These are phyloP conservation scores for Neolamprologus toae DNA, from an alignment of 2,113 vertebrate genomes.

Conservation along the genomic window DNA sequence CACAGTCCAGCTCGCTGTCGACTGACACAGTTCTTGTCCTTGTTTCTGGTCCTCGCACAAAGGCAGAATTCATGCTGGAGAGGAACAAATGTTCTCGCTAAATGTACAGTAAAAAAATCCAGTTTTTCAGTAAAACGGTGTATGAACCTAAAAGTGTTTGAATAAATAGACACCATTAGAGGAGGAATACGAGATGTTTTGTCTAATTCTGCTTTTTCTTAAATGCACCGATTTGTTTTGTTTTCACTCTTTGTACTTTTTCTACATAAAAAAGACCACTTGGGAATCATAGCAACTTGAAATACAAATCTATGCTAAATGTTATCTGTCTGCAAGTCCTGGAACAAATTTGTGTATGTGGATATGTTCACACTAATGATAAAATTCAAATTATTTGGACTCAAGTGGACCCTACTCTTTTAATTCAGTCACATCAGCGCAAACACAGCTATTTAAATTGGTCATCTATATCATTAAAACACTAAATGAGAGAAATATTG, in stretches of 20 bases:
- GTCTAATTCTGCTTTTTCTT: not conserved
- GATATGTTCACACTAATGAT: not conserved
- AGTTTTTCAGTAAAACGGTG: not conserved
- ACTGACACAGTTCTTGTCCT: not conserved
- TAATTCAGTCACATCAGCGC: not conserved
- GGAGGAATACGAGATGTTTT: not conserved
- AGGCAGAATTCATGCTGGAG: not conserved
- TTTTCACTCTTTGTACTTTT: not conserved
- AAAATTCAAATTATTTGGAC: not conserved
- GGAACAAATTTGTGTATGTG: not conserved
- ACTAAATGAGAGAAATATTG: rapidly evolving
- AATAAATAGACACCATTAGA: not conserved
- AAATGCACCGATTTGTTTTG: rapidly evolving
- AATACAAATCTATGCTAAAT: not conserved
- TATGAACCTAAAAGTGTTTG: not conserved
- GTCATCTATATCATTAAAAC: not conserved
- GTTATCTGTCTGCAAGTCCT: not conserved
- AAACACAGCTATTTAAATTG: not conserved
- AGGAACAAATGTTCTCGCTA: not conserved
- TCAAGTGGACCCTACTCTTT: rapidly evolving
- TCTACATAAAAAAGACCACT: not conserved
- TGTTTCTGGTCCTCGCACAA: not conserved
- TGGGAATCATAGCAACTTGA: not conserved
- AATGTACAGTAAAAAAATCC: not conserved
- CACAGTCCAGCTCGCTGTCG: not conserved